Percentiles rank a stretch among this genome's conserved stretches.
phyloP scores from a whole-genome alignment of 2,113 vertebrate genomes.

The Neopipo cinnamomea region DNA sequence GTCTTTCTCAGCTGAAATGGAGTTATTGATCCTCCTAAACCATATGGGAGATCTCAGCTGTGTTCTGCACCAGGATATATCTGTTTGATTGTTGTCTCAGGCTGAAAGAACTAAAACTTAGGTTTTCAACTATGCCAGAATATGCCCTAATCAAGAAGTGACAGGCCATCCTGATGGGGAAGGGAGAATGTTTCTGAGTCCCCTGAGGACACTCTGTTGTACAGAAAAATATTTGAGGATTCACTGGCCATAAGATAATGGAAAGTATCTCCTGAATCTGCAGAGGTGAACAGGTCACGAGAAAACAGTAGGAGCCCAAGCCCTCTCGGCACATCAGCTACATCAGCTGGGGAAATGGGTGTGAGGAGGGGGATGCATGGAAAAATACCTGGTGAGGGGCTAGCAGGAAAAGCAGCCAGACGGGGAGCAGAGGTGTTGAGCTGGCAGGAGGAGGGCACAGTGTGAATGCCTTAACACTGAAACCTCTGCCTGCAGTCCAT shows the following conservation, averaged over 20 bases:
- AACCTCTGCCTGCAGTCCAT: neutral
- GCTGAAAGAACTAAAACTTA: neutral
- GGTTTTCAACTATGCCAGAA: neutral
- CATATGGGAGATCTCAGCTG: neutral
- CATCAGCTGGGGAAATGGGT: accelerated
- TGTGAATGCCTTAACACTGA: neutral
- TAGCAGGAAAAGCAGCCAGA: accelerated
- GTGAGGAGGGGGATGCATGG: neutral
- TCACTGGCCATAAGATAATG: neutral
- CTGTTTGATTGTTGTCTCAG: neutral
- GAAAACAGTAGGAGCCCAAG: neutral
- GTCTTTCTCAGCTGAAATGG: neutral
- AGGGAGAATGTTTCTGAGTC: neutral
- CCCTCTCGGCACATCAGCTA: neutral
- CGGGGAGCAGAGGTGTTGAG: neutral
- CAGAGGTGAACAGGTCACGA: accelerated
- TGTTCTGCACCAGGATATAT: neutral
- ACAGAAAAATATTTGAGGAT: neutral
- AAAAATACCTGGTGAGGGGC: neutral
- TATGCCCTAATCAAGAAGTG: neutral
- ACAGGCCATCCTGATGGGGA: neutral
- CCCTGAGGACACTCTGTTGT: neutral
- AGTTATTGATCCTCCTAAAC: neutral
- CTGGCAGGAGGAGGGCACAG: neutral
- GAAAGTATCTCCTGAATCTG: neutral